Evolutionary conservation across 2,113 vertebrate species (phyloP), one percentile per base, ranked within the genome.

Genomic region (Conger conger): DNA sequence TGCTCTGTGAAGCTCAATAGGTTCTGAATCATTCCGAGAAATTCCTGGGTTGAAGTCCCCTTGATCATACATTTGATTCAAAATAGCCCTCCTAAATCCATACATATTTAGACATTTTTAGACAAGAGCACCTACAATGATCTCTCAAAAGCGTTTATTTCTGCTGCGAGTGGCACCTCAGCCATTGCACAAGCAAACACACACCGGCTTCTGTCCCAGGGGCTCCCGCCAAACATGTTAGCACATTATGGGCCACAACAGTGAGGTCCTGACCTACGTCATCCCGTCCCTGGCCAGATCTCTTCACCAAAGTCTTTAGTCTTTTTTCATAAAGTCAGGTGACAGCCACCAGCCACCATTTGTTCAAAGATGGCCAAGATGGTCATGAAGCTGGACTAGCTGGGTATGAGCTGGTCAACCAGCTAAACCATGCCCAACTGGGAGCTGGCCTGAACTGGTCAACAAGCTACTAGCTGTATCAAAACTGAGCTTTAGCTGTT

Each of bases 301-400:
- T 60, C 50, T 76, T 76, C 76, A 35, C 20, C 33, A 23, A 16
- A 37, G 81, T 37, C 42, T 35, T 57, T 23, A 80, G 35, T 88
- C 54, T 82, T 85, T 82, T 82, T 81, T 54, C 79, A 86, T 87
- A 88, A 90, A 92, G 90, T 89, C 80, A 76, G 76, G 42, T 50
- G 57, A 68, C 76, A 40, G n/a, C n/a, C n/a, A n/a, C n/a, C n/a
- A n/a, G n/a, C n/a, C n/a, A n/a, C n/a, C n/a, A n/a, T n/a, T n/a
- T n/a, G n/a, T n/a, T n/a, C n/a, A n/a, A n/a, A n/a, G n/a, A n/a
- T n/a, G n/a, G n/a, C n/a, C n/a, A n/a, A n/a, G n/a, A n/a, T n/a
- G n/a, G n/a, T n/a, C n/a, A n/a, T n/a, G n/a, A n/a, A n/a, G n/a
- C n/a, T n/a, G n/a, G n/a, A n/a, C n/a, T n/a, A n/a, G n/a, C n/a